Conservation (phyloP, 2,888 invertebrate species). For the Zootermopsis nevadensis region DNA sequence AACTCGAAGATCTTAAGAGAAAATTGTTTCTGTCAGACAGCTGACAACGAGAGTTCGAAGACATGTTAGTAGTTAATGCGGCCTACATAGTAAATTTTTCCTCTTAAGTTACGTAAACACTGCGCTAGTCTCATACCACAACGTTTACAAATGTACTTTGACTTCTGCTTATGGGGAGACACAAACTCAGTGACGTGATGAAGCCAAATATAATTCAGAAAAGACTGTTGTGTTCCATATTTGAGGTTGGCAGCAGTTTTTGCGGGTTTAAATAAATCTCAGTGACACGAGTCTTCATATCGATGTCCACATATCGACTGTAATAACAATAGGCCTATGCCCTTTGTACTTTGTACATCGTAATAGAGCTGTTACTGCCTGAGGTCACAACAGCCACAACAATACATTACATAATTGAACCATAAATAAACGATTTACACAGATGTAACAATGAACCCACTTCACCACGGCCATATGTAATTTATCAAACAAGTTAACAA, state of each 20-base stretch:
- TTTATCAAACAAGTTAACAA: conserved; percentile 35
- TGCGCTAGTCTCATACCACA: neutral
- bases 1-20: no score
- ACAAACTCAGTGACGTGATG: no score
- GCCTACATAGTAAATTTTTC: no score
- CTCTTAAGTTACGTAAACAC: no score
- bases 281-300: neutral
- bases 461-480: conserved; percentile 33
- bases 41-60: no score
- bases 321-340: conserved; percentile 5
- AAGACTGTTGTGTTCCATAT: neutral
- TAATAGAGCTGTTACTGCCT: neutral
- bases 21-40: no score
- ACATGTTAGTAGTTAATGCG: no score
- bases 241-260: neutral
- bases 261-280: conserved; percentile 2
- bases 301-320: conserved; percentile 11
- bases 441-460: conserved; percentile 1
- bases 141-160: no score
- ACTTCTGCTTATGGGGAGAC: no score
- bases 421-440: conserved; percentile 29
- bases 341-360: conserved; percentile 13
- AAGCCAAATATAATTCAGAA: no score
- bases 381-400: neutral
- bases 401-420: conserved; percentile 26